Conservation (phyloP, 2,113 vertebrate genomes). For the Dicrurus megarhynchus region DNA sequence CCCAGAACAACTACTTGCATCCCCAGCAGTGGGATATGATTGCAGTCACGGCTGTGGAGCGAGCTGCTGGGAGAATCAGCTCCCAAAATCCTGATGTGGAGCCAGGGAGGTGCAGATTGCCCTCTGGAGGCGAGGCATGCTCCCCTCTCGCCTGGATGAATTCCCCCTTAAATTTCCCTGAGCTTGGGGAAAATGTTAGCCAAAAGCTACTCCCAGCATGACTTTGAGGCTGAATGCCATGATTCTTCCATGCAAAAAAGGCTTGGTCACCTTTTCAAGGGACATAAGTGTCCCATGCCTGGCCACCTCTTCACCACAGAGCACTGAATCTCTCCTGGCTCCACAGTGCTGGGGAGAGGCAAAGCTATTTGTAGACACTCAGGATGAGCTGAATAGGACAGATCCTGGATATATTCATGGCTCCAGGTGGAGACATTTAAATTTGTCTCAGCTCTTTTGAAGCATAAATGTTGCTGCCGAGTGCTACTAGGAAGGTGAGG, state of each 20-base stretch:
- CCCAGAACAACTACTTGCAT: background rate
- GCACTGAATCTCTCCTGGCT: background rate
- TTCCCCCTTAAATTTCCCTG: background rate
- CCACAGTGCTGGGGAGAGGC: background rate
- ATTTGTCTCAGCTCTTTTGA: background rate
- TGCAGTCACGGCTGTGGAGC: background rate
- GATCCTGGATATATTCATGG: background rate
- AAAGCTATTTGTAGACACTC: background rate
- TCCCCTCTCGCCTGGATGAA: background rate
- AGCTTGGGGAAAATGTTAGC: background rate
- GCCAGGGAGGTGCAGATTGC: background rate
- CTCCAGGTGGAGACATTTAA: background rate
- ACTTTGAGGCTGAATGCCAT: background rate
- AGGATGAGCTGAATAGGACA: background rate
- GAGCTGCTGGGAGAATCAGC: background rate
- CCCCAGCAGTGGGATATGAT: background rate
- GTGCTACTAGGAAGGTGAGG: background rate
- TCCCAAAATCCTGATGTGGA: background rate
- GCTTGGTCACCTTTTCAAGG: background rate
- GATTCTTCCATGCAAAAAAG: background rate
- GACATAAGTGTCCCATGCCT: background rate
- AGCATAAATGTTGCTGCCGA: accelerated
- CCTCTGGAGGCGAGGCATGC: background rate
- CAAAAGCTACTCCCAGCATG: background rate
- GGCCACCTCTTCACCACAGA: background rate